Evolutionary conservation across 2,113 vertebrate genomes (phyloP).

Genomic region (Cervus canadensis): DNA sequence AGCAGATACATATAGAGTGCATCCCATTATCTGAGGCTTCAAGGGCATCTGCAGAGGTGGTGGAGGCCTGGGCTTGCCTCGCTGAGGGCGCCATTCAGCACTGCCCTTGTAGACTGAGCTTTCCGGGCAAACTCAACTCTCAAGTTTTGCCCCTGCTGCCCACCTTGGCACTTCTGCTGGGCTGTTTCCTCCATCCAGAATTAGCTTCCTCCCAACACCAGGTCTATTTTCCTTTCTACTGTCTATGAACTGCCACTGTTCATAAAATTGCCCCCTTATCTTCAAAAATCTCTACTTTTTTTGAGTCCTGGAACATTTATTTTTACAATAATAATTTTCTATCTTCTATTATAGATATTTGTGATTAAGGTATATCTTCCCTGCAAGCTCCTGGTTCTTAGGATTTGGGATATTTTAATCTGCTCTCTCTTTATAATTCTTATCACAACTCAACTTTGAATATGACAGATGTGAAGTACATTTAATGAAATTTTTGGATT

Average conservation of each 20-base stretch:
- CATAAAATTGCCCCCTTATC: neutral
- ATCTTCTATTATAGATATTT: neutral
- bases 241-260: neutral
- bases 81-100: fast-evolving
- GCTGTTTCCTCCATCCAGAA: neutral
- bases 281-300: neutral
- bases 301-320: neutral
- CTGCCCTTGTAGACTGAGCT: fast-evolving
- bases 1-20: neutral
- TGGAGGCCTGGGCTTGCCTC: neutral
- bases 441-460: neutral
- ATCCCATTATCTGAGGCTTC: neutral
- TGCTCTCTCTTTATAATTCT: neutral
- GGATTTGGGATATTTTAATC: neutral
- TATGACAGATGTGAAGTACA: neutral
- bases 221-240: neutral
- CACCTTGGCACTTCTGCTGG: neutral
- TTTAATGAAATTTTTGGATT: neutral
- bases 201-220: neutral
- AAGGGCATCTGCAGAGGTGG: neutral
- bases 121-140: neutral
- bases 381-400: neutral
- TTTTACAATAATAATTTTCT: neutral
- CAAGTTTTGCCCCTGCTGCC: neutral
- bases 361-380: neutral